These are phyloP conservation scores for Apostichopus japonicus DNA, from an alignment of 35 echinoderm and acorn worm genomes.

Conservation along the genomic window DNA sequence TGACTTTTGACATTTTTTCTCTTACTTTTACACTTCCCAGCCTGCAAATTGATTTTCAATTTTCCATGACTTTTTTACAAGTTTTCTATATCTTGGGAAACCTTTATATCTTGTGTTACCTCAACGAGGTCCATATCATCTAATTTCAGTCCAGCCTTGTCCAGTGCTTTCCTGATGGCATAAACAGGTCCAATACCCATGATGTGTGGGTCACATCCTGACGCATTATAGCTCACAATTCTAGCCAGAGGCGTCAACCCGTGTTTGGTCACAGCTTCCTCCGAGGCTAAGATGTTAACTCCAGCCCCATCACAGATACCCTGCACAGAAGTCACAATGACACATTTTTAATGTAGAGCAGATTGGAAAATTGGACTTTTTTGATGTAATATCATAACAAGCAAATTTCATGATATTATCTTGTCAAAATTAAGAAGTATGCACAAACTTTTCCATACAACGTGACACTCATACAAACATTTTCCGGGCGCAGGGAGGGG, in stretches of 20 bases:
- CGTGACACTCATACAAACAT: too few relatives aligned
- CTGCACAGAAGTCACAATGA: conserved; percentile 23
- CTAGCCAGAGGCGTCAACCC: conserved; percentile 84
- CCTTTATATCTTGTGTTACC: conserved; percentile 16
- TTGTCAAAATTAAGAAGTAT: too few relatives aligned
- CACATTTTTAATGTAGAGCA: too few relatives aligned
- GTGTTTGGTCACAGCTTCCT: conserved; percentile 90
- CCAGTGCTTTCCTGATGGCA: conserved; percentile 74
- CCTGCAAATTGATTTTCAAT: background rate
- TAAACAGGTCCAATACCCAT: conserved; percentile 98
- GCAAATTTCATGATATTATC: too few relatives aligned
- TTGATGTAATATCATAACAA: too few relatives aligned
- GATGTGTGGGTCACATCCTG: conserved; percentile 92
- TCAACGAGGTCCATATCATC: conserved; percentile 92
- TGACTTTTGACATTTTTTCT: too few relatives aligned
- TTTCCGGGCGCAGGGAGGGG: too few relatives aligned
- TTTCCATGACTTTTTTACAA: background rate
- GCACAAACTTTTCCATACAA: too few relatives aligned
- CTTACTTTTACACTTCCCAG: too few relatives aligned
- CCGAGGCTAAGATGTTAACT: conserved; percentile 87
- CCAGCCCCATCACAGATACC: conserved; percentile 98
- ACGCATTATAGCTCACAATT: conserved; percentile 87
- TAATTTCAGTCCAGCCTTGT: conserved; percentile 78
- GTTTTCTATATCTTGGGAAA: background rate
- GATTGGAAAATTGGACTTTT: too few relatives aligned